These are phyloP conservation scores for Callipepla squamata DNA, from an alignment of 2,113 vertebrate genomes.

Conservation along the genomic window DNA sequence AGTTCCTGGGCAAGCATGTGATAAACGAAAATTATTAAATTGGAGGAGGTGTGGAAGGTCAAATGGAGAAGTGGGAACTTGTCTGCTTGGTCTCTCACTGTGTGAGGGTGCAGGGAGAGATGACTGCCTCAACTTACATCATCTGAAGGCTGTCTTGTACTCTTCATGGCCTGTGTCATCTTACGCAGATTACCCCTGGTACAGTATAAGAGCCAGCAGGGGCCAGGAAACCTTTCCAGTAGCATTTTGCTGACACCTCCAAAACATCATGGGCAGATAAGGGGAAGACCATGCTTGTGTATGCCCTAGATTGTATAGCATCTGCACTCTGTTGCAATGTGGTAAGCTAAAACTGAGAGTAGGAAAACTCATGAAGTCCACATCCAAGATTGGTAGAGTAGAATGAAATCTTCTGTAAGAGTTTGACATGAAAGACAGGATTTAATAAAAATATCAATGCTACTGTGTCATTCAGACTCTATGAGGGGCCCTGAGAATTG, in stretches of 20 bases:
- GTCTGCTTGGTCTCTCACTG: neutral
- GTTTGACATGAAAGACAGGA: neutral
- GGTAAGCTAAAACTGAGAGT: neutral
- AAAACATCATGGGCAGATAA: fast-evolving
- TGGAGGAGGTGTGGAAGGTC: neutral
- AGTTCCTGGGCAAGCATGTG: neutral
- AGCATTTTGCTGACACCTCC: neutral
- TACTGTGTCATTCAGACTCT: neutral
- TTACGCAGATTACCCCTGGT: neutral
- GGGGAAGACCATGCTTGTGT: neutral
- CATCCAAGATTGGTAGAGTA: neutral
- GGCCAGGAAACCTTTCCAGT: neutral
- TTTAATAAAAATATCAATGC: neutral
- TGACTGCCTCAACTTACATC: neutral
- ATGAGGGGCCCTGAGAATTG: neutral
- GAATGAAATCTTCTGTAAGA: neutral
- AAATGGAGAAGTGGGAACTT: neutral
- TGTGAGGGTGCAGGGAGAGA: neutral
- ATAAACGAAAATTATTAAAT: neutral
- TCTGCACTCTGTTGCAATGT: fast-evolving
- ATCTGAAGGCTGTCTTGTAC: neutral
- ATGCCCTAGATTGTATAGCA: fast-evolving
- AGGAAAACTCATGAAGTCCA: neutral
- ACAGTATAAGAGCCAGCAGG: neutral
- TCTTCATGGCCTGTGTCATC: neutral